Base-by-base conservation (phyloP, 2,888 invertebrate genomes). In the Ceratothoa steindachneri region DNA sequence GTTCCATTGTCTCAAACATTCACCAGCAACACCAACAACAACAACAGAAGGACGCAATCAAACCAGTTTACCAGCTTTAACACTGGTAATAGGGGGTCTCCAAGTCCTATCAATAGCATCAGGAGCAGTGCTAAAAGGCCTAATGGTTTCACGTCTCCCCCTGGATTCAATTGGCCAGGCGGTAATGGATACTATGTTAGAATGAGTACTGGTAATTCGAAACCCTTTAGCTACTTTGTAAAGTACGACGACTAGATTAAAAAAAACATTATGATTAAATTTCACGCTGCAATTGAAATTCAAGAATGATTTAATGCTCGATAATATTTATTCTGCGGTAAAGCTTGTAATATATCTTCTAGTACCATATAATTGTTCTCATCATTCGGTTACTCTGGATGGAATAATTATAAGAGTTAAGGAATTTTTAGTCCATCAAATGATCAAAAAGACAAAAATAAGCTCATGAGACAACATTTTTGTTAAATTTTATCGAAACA, bases 151-250 rank as follows among this genome's bases (percentile, higher is more conserved):
- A 67, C 72, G 67, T 41, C 31, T 19, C 71, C 74, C 4, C 55
- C 71, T 1, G 70, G 74, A 0, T 51, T 76, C 51, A 69, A 70
- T 12, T 74, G 76, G 72, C 79, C 76, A 1, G 76, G 76, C n/a
- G 79, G 76, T 5, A 79, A 76, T 28, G 79, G 79, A 24, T 76
- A 79, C 41, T 79, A 64, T 67, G 76, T 79, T 70, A 74, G 76
- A 29, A 79, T 79, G 79, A 76, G 74, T 41, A 72, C 79, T 31
- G 67, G 72, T 29, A 75, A 75, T 28, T 73, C 72, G 27, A 67
- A 74, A 19, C 79, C 79, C 0, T 64, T 76, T 27, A 60, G 60
- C 5, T 79, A 79, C 64, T 79, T 79, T 51, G 76, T 79, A 19
- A 52, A 74, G 12, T 79, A 76, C 65, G 79, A 79, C 27, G 79